phyloP scores from a whole-genome alignment of 1,140 invertebrate species.

The Drosophila lacertosa region DNA sequence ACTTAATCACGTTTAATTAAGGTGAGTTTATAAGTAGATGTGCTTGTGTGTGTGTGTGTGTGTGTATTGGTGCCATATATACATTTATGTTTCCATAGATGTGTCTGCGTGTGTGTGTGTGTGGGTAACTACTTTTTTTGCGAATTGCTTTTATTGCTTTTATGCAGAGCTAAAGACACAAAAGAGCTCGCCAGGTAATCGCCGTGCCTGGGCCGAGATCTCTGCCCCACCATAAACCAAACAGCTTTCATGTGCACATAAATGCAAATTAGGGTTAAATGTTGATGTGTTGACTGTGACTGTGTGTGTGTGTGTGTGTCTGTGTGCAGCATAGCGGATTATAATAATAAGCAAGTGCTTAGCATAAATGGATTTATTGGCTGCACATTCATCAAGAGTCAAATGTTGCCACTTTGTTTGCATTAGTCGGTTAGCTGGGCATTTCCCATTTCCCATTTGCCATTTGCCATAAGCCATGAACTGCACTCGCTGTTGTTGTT shows the following conservation, averaged over 20 bases:
- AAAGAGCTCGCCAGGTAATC: constrained; percentile 54
- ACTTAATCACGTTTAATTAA: constrained; percentile 83
- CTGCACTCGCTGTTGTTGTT: constrained; percentile 4
- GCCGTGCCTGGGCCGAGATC: constrained; percentile 26
- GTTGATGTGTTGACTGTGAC: constrained; percentile 48
- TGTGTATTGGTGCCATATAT: constrained; percentile 23
- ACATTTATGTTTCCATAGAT: constrained; percentile 4
- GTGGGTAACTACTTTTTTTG: constrained; percentile 53
- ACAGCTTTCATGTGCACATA: constrained; percentile 59
- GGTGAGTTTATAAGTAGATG: constrained; percentile 77
- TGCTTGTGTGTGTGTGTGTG: constrained; percentile 23
- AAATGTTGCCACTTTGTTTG: constrained; percentile 57
- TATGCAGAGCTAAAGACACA: constrained; percentile 62
- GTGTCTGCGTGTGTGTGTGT: constrained; percentile 34
- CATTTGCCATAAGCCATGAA: background rate
- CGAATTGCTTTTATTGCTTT: constrained; percentile 76
- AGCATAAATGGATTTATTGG: constrained; percentile 76
- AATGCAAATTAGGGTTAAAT: constrained; percentile 82
- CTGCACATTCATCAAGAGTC: constrained; percentile 70
- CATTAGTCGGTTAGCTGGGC: constrained; percentile 42
- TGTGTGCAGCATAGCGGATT: constrained; percentile 57
- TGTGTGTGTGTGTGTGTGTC: constrained; percentile 19
- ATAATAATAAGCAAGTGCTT: constrained; percentile 82
- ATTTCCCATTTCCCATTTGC: background rate
- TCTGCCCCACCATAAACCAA: constrained; percentile 41